phyloP scores from a whole-genome alignment of 2,888 invertebrate species.

The Chamaedrilus cognettii region DNA sequence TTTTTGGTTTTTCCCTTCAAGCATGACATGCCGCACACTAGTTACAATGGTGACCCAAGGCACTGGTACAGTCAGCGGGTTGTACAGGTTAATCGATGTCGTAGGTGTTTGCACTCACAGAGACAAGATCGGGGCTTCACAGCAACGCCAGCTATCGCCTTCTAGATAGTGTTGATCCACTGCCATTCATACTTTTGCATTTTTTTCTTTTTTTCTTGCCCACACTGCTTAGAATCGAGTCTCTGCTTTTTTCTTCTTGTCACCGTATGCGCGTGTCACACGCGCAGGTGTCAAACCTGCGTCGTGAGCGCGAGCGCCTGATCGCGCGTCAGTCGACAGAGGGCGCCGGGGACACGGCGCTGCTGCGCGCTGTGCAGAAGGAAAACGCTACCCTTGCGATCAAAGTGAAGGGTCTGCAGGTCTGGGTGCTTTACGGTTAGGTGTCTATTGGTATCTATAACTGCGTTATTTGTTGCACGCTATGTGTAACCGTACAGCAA shows the following conservation, averaged over 20 bases:
- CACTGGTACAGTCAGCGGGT: no score
- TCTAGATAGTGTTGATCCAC: no score
- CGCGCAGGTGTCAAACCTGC: conserved; percentile 20
- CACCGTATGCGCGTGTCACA: not conserved
- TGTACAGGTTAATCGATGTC: no score
- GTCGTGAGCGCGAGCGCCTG: conserved; percentile 13
- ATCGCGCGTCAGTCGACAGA: conserved; percentile 11
- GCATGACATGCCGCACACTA: no score
- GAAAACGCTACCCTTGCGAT: conserved; percentile 13
- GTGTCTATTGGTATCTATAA: not conserved
- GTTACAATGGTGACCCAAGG: no score
- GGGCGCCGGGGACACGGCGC: conserved; percentile 11
- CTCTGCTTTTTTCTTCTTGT: not conserved
- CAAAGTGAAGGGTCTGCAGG: conserved; percentile 17
- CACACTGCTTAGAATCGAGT: not conserved
- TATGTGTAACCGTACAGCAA: no score
- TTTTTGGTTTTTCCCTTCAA: no score
- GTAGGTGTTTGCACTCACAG: no score
- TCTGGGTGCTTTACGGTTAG: not conserved
- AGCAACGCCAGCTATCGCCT: no score
- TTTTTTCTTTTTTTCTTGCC: not conserved
- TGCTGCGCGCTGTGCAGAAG: conserved; percentile 18
- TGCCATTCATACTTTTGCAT: no score
- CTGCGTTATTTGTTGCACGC: no score
- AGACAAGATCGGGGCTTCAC: no score